Base-by-base conservation (phyloP, 2,113 vertebrate species). In the Megatriorchis doriae region DNA sequence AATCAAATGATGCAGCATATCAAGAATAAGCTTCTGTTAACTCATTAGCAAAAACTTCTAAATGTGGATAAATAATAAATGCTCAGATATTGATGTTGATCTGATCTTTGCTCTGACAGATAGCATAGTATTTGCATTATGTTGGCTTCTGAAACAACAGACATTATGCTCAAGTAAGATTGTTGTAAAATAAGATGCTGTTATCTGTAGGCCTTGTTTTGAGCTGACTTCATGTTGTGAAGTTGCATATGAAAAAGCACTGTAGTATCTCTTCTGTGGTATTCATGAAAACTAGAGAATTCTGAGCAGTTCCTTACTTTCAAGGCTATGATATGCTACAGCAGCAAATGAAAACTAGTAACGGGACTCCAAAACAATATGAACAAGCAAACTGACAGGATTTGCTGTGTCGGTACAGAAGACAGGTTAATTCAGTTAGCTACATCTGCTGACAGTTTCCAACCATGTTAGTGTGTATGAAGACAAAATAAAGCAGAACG, bases 381-480 rank as follows among this genome's bases (percentile, higher is more conserved):
- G 48, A 38, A 34, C 19, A 71, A 47, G 20, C 72, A 83, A 62
- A 38, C 40, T 15, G 53, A 25, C 42, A 82, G 27, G 45, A 45
- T 32, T 34, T 55, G 40, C 26, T 55, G 21, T 36, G 21, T 14
- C 9, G 3, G 13, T 34, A 59, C 22, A 66, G 74, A 61, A 71
- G 32, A 50, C 14, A 36, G 36, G 43, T 73, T 68, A 81, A 61
- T 73, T 84, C 53, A 38, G 36, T 56, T 31, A 55, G 38, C 26
- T 86, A 9, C 18, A 47, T 61, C 29, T 81, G 77, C 45, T 61
- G 91, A 61, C 34, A 77, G 58, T 31, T 87, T 90, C 73, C 73
- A 81, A 63, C 21, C 29, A 45, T 0, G 0, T 5, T 18, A 31
- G 12, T n/a, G 32, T 11, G 26, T n/a, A 68, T 16, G 67, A 91